Evolutionary conservation across 2,888 invertebrate genomes (phyloP).

Genomic region (Leptura quadrifasciata): DNA sequence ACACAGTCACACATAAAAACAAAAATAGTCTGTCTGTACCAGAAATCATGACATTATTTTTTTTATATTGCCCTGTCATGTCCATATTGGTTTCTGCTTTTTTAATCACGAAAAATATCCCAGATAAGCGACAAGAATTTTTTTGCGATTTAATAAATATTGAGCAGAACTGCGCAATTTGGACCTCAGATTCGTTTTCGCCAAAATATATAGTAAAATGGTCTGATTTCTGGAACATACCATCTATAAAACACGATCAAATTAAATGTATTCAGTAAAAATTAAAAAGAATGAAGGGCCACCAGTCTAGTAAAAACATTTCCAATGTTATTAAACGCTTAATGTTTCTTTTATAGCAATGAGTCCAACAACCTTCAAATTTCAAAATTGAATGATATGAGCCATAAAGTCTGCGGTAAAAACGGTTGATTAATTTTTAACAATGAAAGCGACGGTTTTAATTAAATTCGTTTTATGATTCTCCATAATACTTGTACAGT

Average conservation of each 20-base stretch:
- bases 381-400: not conserved
- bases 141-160: too few species aligned
- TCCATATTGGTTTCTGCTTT: too few species aligned
- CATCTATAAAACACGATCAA: not conserved
- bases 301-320: not conserved
- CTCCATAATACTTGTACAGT: not conserved
- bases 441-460: not conserved
- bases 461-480: conserved; percentile 1
- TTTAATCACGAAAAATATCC: too few species aligned
- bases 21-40: too few species aligned
- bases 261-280: not conserved
- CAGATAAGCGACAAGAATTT: too few species aligned
- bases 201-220: too few species aligned
- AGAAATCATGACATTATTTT: too few species aligned
- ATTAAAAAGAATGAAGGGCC: not conserved
- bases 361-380: not conserved
- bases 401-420: not conserved
- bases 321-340: not conserved
- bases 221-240: too few species aligned
- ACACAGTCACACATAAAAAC: too few species aligned
- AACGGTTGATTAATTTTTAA: not conserved
- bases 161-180: too few species aligned
- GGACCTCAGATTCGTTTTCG: too few species aligned
- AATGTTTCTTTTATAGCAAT: not conserved
- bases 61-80: too few species aligned